Percentiles rank a stretch among this genome's conserved stretches.
Conservation (phyloP, 1,140 invertebrate genomes). For the Argopecten irradians region DNA sequence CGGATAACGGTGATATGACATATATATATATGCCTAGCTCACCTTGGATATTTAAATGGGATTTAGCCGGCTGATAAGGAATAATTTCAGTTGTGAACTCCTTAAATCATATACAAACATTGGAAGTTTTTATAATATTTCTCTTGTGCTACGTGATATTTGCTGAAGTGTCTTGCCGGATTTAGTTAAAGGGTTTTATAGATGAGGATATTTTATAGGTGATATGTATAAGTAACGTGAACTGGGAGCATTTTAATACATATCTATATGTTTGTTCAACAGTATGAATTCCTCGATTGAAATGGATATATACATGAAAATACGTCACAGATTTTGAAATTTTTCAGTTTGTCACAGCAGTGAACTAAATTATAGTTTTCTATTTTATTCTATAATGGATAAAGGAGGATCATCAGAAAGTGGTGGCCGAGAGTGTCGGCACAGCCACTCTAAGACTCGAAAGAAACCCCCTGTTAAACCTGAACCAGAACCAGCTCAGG, state of each 20-base stretch:
- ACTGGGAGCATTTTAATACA: not conserved
- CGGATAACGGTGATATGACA: not conserved
- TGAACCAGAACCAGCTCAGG: not conserved
- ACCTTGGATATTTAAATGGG: constrained; percentile 16
- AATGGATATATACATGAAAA: not conserved
- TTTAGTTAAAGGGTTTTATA: not conserved
- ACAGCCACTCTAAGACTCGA: not conserved
- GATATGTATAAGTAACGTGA: not conserved
- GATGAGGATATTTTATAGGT: not conserved
- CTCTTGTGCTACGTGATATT: not conserved
- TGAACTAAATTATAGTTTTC: not conserved
- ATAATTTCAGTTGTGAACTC: not conserved
- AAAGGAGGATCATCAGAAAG: not conserved
- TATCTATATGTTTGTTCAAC: not conserved
- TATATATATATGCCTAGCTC: not conserved
- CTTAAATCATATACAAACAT: not conserved
- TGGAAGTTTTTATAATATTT: constrained; percentile 9
- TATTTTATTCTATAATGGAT: not conserved
- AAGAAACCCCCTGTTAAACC: not conserved
- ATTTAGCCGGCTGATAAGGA: not conserved
- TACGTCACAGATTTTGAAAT: not conserved
- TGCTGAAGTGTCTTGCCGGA: not conserved
- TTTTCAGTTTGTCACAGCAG: not conserved
- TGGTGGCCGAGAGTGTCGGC: not conserved
- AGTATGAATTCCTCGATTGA: not conserved